These are phyloP conservation scores for Diplazon laetatorius DNA, from an alignment of 2,888 invertebrate genomes.

Conservation along the genomic window DNA sequence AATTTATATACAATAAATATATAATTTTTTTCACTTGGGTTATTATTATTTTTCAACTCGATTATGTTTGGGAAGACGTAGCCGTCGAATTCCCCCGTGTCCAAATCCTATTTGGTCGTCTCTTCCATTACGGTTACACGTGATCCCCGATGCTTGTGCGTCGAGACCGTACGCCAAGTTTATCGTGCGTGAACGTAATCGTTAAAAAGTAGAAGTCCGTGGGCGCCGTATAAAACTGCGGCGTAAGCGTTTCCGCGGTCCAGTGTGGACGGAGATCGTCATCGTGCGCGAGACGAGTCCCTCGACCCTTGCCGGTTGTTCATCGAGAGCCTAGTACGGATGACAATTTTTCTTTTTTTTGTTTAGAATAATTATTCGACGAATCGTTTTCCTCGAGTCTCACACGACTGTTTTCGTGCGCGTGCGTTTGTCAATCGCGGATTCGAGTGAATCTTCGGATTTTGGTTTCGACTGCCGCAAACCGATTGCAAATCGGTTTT, in stretches of 20 bases:
- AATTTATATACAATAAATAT: too few relatives aligned
- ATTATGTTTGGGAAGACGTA: background rate
- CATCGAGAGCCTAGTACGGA: constrained; percentile 46
- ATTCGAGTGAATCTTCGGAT: background rate
- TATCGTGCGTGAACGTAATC: constrained; percentile 46
- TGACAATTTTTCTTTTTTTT: too few relatives aligned
- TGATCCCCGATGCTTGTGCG: constrained; percentile 22
- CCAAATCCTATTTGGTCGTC: constrained; percentile 42
- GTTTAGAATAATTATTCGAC: constrained; percentile 14
- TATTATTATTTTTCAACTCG: background rate
- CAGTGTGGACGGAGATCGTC: constrained; percentile 75
- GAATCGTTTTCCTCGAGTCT: background rate
- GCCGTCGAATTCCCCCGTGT: constrained; percentile 9
- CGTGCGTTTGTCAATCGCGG: background rate
- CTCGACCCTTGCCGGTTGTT: constrained; percentile 46
- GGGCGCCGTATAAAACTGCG: constrained; percentile 81
- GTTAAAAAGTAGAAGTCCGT: constrained; percentile 69
- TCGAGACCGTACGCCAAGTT: background rate
- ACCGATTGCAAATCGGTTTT: constrained; percentile 14
- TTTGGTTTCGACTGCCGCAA: background rate
- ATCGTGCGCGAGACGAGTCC: constrained; percentile 64
- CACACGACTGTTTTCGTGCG: background rate
- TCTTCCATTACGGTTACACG: constrained; percentile 46
- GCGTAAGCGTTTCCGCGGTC: constrained; percentile 73
- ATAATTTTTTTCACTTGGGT: background rate